Conservation (phyloP, 2,888 invertebrate species). For the Agriopis aurantiaria region DNA sequence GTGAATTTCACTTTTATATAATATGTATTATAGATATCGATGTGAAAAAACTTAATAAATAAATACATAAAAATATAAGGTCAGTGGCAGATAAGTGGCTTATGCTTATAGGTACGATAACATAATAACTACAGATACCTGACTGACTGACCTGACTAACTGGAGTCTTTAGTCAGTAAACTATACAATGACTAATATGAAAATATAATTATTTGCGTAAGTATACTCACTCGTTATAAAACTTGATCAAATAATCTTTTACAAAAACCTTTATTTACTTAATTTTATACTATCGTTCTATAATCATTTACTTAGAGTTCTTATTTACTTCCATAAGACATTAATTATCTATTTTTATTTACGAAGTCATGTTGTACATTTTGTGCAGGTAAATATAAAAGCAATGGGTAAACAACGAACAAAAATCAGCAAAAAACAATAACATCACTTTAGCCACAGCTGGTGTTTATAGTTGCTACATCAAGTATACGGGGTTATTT, state of each 20-base stretch:
- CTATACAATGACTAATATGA: neutral
- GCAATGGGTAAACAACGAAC: too few relatives aligned
- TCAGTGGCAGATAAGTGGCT: constrained; percentile 19
- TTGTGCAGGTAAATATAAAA: too few relatives aligned
- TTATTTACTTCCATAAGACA: neutral
- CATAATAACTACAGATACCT: neutral
- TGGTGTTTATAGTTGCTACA: too few relatives aligned
- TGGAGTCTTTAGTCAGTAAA: neutral
- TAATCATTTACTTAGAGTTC: neutral
- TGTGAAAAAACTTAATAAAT: constrained; percentile 2
- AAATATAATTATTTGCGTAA: neutral
- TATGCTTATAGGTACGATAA: neutral
- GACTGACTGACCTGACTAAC: too few relatives aligned
- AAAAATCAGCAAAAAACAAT: too few relatives aligned
- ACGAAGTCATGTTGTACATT: too few relatives aligned
- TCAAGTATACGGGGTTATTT: too few relatives aligned
- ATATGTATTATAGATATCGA: neutral
- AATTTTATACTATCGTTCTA: neutral
- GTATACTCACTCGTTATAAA: neutral
- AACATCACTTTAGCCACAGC: too few relatives aligned
- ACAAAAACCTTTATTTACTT: too few relatives aligned
- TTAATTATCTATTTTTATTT: too few relatives aligned
- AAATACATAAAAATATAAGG: constrained; percentile 10
- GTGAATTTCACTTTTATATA: too few relatives aligned
- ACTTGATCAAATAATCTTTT: constrained; percentile 2